phyloP scores from a whole-genome alignment of 2,888 invertebrate genomes.

The Cryptocephalus primarius region DNA sequence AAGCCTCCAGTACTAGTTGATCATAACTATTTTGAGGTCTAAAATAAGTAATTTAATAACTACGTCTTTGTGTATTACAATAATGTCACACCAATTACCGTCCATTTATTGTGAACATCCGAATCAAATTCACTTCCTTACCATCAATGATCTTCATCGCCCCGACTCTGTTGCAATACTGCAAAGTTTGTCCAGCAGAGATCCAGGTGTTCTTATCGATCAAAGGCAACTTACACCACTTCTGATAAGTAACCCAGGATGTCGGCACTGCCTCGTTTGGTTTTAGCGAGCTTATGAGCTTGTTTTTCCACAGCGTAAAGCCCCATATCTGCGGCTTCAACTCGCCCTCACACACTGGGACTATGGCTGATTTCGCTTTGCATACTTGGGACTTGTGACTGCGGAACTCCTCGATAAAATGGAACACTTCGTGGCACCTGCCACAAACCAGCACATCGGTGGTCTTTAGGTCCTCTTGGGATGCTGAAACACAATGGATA shows the following conservation, averaged over 20 bases:
- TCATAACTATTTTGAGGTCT: too few relatives aligned
- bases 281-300: constrained; percentile 42
- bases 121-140: too few relatives aligned
- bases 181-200: constrained; percentile 65
- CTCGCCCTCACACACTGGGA: constrained; percentile 55
- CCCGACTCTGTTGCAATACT: constrained; percentile 55
- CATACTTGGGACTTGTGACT: constrained; percentile 53
- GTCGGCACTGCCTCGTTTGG: constrained; percentile 44
- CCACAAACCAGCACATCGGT: constrained; percentile 76
- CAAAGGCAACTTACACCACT: constrained; percentile 72
- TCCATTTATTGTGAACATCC: too few relatives aligned
- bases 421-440: constrained; percentile 68
- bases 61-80: too few relatives aligned
- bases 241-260: constrained; percentile 73
- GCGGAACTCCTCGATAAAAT: constrained; percentile 68
- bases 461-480: constrained; percentile 64
- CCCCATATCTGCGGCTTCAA: constrained; percentile 79
- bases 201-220: constrained; percentile 68
- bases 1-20: too few relatives aligned
- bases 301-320: constrained; percentile 68
- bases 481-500: constrained; percentile 40
- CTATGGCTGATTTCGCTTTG: constrained; percentile 49
- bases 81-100: too few relatives aligned
- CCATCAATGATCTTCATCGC: constrained; percentile 53
- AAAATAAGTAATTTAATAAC: too few relatives aligned